Base-by-base conservation (phyloP, 2,888 invertebrate genomes). In the Euproctis similis region DNA sequence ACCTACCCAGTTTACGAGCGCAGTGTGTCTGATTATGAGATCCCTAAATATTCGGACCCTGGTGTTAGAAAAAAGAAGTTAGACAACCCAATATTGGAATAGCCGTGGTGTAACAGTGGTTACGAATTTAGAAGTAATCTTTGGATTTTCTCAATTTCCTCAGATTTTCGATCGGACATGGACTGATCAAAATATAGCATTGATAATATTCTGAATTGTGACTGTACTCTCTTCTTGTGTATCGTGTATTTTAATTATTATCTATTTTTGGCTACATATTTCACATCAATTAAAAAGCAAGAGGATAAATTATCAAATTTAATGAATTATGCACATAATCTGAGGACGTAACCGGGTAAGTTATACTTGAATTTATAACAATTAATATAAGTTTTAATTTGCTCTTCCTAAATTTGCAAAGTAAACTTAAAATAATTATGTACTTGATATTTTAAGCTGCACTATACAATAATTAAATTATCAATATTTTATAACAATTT, bases 211-310 rank as follows among this genome's bases (percentile, higher is more conserved):
- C 57, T 56, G 43, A 42, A 55, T 52, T 59, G 67, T 74, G 76
- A 71, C 61, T 58, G 45, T 53, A 51, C 53, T 58, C 36, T 42
- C 38, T 44, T 43, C 40, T 42, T 37, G 62, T 65, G 58, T 52
- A 51, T 46, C 52, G 64, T 78, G 68, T 19, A 19, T 2, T 11
- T 22, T 54, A 61, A 34, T 39, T 31, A 34, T 42, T 43, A 55
- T 74, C 77, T 81, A 78, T 78, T 82, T 80, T 65, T 64, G 76
- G 80, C 70, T 57, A 51, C 60, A 52, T 57, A 66, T 62, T 43
- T 49, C 56, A 58, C 63, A 78, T 78, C 67, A 70, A 67, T 60
- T 76, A 75, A 43, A 62, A 46, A 53, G 55, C 62, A 46, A 53
- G 54, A 56, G 53, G 49, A 35, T 42, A 14, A 14, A 46, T 45